phyloP scores from a whole-genome alignment of 2,797 vertebrate species.

The Cryptoblepharus egeriae region DNA sequence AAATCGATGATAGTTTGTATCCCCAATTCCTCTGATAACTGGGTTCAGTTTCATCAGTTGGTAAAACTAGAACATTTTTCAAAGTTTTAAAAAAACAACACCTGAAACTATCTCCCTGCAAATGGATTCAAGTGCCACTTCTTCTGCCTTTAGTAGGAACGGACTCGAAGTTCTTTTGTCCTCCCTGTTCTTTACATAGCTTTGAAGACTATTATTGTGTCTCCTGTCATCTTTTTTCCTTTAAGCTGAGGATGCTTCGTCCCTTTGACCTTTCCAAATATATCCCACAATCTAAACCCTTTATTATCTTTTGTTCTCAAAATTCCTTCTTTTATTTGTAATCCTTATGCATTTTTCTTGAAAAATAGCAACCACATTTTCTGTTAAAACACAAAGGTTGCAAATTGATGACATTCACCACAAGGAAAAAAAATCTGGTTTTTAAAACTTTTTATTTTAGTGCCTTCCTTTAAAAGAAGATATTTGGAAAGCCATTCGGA shows the following conservation, averaged over 20 bases:
- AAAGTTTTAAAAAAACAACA: neutral
- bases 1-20: neutral
- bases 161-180: neutral
- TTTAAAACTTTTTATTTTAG: neutral
- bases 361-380: neutral
- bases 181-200: neutral
- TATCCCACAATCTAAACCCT: conserved; percentile 7
- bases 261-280: neutral
- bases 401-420: neutral
- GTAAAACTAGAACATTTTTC: neutral
- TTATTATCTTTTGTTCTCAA: conserved; percentile 9
- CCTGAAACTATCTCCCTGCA: neutral
- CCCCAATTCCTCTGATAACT: neutral
- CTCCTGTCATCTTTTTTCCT: neutral
- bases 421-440: neutral
- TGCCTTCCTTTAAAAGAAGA: neutral
- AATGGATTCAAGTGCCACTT: conserved; percentile 1
- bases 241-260: neutral
- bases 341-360: neutral
- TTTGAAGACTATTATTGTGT: neutral
- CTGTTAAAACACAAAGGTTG: neutral
- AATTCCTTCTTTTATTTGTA: neutral
- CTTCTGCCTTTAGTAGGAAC: neutral
- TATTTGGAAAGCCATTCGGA: neutral
- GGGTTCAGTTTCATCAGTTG: neutral